Conservation (phyloP, 2,888 invertebrate species). For the Drosophila demipolita region DNA sequence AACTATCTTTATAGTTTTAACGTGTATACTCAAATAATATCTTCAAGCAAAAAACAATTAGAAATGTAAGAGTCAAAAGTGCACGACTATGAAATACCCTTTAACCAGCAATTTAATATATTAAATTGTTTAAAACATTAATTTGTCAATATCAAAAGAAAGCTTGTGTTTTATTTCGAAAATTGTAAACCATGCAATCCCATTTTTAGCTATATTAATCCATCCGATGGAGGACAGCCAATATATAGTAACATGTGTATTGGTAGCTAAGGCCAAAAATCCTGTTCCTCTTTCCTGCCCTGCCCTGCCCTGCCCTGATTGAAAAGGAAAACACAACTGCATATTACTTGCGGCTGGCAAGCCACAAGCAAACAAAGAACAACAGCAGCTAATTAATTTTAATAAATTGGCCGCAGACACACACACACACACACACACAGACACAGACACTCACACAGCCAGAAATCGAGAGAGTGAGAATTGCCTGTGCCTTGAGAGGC, state of each 20-base stretch:
- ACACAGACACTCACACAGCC: constrained; percentile 5
- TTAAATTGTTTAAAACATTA: background rate
- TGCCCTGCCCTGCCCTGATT: background rate
- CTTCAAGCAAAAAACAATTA: background rate
- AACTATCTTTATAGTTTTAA: background rate
- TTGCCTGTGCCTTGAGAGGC: constrained; percentile 32
- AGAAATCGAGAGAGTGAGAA: background rate
- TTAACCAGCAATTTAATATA: no score
- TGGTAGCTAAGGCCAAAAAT: constrained; percentile 19
- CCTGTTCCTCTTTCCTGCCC: constrained; percentile 15
- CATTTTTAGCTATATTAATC: no score
- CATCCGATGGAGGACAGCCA: background rate
- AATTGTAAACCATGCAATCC: no score
- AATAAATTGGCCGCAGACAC: constrained; percentile 76
- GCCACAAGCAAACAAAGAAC: constrained; percentile 65
- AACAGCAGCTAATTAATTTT: constrained; percentile 78
- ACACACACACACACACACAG: constrained; percentile 23
- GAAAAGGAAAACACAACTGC: constrained; percentile 38
- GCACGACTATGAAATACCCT: background rate
- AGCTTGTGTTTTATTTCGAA: background rate
- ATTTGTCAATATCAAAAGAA: background rate
- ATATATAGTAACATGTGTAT: constrained; percentile 2
- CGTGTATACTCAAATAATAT: background rate
- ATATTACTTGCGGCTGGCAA: constrained; percentile 57
- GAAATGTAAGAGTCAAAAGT: background rate